phyloP scores from a whole-genome alignment of 2,113 vertebrate species.

The Toxotes chatareus region DNA sequence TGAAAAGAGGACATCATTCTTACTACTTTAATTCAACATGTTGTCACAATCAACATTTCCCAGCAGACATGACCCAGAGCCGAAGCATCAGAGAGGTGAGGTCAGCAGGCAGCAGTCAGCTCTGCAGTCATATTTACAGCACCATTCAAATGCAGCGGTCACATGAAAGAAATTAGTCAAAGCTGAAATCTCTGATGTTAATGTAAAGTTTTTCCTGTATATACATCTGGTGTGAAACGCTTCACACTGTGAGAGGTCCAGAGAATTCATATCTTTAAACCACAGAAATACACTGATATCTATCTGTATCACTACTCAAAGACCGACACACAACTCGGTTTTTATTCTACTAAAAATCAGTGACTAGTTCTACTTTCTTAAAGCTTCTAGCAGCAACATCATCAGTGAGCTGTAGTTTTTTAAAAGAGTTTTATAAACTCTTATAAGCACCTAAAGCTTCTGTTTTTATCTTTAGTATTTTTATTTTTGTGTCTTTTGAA shows the following conservation, averaged over 20 bases:
- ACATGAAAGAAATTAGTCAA: too few relatives aligned
- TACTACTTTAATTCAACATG: not conserved
- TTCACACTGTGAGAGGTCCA: not conserved
- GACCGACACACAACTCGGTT: not conserved
- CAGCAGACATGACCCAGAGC: not conserved
- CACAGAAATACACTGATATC: not conserved
- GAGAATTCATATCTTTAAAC: not conserved
- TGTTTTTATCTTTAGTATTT: not conserved
- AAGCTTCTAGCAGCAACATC: not conserved
- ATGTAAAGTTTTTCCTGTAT: too few relatives aligned
- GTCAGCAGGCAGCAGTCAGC: not conserved
- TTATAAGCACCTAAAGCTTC: too few relatives aligned
- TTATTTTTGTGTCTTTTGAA: not conserved
- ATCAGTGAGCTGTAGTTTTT: not conserved
- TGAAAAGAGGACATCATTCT: not conserved
- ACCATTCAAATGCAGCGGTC: not conserved
- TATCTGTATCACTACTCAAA: not conserved
- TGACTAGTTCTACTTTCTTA: not conserved
- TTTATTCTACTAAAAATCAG: not conserved
- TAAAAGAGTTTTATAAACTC: too few relatives aligned
- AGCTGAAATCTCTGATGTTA: too few relatives aligned
- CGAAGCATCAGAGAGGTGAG: constrained; percentile 16
- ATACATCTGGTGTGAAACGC: too few relatives aligned
- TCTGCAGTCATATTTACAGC: not conserved
- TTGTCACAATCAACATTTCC: constrained; percentile 3